Percentiles rank a stretch among this genome's conserved stretches.
Evolutionary conservation across 2,113 vertebrate species (phyloP).

Genomic region (Sialia sialis): DNA sequence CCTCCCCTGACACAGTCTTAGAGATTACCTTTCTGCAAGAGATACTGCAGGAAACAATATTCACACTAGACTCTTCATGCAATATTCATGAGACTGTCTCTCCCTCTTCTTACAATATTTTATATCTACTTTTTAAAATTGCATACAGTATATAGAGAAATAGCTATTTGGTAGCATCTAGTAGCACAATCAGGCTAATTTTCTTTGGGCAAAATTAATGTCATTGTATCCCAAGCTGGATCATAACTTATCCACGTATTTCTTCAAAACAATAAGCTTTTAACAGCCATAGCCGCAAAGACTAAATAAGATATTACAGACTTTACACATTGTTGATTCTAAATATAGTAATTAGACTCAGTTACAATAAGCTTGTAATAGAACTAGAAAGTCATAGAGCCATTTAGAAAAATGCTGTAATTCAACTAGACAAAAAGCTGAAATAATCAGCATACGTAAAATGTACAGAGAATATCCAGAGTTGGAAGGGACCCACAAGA

Average conservation of each 20-base stretch:
- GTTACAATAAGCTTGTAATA: neutral
- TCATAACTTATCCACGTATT: neutral
- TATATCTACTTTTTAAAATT: neutral
- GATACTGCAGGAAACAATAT: neutral
- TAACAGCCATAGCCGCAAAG: neutral
- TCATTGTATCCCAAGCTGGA: neutral
- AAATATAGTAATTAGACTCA: neutral
- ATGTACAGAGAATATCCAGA: neutral
- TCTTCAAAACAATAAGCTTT: neutral
- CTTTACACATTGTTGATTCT: neutral
- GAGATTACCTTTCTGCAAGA: neutral
- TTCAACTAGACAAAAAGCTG: neutral
- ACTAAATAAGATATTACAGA: neutral
- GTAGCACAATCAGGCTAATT: neutral
- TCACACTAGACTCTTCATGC: neutral
- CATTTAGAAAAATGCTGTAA: neutral
- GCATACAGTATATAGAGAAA: neutral
- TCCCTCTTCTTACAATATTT: neutral
- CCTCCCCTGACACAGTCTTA: neutral
- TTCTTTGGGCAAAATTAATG: neutral
- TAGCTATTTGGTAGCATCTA: neutral
- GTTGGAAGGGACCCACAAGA: neutral
- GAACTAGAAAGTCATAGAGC: neutral
- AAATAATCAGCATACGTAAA: neutral
- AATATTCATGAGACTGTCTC: neutral